These are phyloP conservation scores for Campaea margaritaria DNA, from an alignment of 2,888 invertebrate species.

Conservation along the genomic window DNA sequence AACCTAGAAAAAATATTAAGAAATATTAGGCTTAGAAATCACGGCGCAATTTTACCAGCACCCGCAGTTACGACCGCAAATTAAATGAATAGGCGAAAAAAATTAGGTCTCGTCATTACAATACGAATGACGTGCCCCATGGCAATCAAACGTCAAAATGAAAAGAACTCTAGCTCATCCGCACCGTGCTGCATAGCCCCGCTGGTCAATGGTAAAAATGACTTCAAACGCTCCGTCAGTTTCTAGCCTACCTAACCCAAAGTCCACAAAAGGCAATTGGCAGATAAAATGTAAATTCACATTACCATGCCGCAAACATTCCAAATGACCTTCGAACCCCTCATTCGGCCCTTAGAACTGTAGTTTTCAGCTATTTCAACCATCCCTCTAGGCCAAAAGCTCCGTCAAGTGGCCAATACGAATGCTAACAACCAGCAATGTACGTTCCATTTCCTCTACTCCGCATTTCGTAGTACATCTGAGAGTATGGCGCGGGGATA, in stretches of 20 bases:
- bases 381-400: conserved; percentile 22
- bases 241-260: neutral
- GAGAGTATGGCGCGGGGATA: neutral
- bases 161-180: too few species aligned
- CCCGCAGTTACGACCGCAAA: too few species aligned
- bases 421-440: conserved; percentile 17
- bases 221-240: too few species aligned
- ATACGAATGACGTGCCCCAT: too few species aligned
- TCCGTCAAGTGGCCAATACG: conserved; percentile 23
- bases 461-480: conserved; percentile 18
- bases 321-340: conserved; percentile 18
- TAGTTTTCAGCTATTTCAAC: conserved; percentile 17
- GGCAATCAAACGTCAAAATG: too few species aligned
- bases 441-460: conserved; percentile 7
- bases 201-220: too few species aligned
- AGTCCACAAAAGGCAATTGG: neutral
- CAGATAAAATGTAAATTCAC: conserved; percentile 19
- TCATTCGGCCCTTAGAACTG: conserved; percentile 4
- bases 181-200: too few species aligned
- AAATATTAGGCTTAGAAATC: too few species aligned
- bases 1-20: too few species aligned
- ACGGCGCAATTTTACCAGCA: too few species aligned
- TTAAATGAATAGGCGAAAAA: too few species aligned
- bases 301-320: conserved; percentile 14
- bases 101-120: too few species aligned